A percentile compares a stretch with the other conserved stretches of the same genome.
phyloP scores from a whole-genome alignment of 2,888 invertebrate genomes.

The Meandrusa payeni region DNA sequence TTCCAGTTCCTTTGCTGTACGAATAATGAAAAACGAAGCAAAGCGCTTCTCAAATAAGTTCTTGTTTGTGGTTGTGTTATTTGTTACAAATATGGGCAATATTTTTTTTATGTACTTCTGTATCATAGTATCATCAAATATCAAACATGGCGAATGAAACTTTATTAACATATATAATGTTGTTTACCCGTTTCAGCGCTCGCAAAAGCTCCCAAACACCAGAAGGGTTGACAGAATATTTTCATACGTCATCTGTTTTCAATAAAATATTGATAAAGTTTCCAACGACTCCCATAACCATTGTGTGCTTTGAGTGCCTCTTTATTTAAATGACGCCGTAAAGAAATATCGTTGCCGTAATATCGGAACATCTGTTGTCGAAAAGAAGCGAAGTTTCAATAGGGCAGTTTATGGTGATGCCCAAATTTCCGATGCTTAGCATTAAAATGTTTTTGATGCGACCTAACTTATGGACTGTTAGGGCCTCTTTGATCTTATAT shows the following conservation, averaged over 20 bases:
- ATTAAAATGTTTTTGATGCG: constrained; percentile 22
- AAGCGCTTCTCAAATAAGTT: too few relatives aligned
- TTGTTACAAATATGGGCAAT: too few relatives aligned
- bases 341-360: constrained; percentile 63
- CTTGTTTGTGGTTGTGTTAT: too few relatives aligned
- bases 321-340: constrained; percentile 71
- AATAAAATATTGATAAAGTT: constrained; percentile 39
- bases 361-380: constrained; percentile 66
- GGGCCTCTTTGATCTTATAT: constrained; percentile 1
- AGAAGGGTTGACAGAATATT: constrained; percentile 10
- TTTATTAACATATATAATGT: too few relatives aligned
- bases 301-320: constrained; percentile 51
- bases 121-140: too few relatives aligned
- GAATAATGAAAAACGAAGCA: too few relatives aligned
- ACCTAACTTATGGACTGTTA: constrained; percentile 5
- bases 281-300: constrained; percentile 41
- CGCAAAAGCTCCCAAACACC: too few relatives aligned
- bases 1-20: too few relatives aligned
- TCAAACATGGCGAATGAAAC: too few relatives aligned
- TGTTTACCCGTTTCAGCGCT: too few relatives aligned
- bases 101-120: too few relatives aligned
- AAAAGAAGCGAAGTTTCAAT: constrained; percentile 56
- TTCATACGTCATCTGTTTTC: constrained; percentile 17
- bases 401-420: constrained; percentile 59
- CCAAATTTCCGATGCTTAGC: constrained; percentile 58